Evolutionary conservation across 2,797 vertebrate species (phyloP).

Genomic region (Hoplostethus atlanticus): DNA sequence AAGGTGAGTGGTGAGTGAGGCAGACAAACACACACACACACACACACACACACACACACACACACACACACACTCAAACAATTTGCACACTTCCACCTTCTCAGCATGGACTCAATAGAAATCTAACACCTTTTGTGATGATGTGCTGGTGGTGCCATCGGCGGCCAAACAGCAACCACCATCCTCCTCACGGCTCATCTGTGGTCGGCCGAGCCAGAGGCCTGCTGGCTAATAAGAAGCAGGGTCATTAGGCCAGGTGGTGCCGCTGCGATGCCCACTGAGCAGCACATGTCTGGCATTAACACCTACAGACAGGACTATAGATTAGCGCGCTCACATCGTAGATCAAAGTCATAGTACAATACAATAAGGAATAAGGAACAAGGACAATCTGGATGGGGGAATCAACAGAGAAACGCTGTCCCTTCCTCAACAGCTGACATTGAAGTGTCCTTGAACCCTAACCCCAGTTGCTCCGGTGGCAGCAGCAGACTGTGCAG

Average conservation of each 20-base stretch:
- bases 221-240: constrained; percentile 83
- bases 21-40: not conserved
- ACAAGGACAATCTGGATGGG: not conserved
- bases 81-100: constrained; percentile 43
- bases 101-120: constrained; percentile 19
- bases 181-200: constrained; percentile 64
- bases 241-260: constrained; percentile 80
- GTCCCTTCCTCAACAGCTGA: not conserved
- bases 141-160: constrained; percentile 3
- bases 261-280: constrained; percentile 70
- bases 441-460: not conserved
- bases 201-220: constrained; percentile 75
- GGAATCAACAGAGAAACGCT: not conserved
- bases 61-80: not conserved
- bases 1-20: too few relatives aligned
- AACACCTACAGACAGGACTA: constrained; percentile 64
- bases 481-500: not conserved
- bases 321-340: constrained; percentile 56
- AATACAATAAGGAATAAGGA: constrained; percentile 1
- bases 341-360: constrained; percentile 58
- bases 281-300: constrained; percentile 84
- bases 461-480: too few relatives aligned
- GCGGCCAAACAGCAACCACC: constrained; percentile 9
- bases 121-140: constrained; percentile 12
- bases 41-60: not conserved